Conservation (phyloP, 2,888 invertebrate genomes). For the Hymenopus coronatus region DNA sequence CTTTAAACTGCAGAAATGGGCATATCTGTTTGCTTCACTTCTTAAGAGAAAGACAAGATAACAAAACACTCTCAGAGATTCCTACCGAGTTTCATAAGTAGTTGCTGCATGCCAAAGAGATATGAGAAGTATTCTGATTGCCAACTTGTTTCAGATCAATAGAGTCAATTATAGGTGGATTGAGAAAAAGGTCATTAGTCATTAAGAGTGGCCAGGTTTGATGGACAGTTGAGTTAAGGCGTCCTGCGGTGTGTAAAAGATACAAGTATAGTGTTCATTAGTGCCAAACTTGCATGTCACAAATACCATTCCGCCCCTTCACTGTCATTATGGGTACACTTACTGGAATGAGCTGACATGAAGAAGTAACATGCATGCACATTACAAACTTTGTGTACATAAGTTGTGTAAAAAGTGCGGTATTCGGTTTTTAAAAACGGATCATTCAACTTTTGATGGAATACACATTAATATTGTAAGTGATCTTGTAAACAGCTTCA, state of each 20-base stretch:
- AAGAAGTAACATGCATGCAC: background rate
- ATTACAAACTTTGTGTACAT: background rate
- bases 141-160: conserved; percentile 12
- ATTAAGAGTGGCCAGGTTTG: background rate
- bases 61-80: background rate
- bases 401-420: too few relatives aligned
- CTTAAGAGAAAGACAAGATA: background rate
- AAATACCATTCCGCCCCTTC: background rate
- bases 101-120: background rate
- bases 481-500: too few relatives aligned
- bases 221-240: background rate
- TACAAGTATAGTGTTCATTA: background rate
- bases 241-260: background rate
- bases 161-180: conserved; percentile 8
- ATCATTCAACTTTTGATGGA: too few relatives aligned
- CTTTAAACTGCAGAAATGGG: too few relatives aligned
- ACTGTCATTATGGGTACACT: background rate
- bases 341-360: background rate
- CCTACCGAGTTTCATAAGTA: background rate
- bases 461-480: too few relatives aligned
- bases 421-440: too few relatives aligned
- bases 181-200: conserved; percentile 9
- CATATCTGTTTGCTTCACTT: background rate
- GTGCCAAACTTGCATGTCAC: background rate
- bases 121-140: background rate